Evolutionary conservation across 2,888 invertebrate species (phyloP).

Genomic region (Sinelater perroti): DNA sequence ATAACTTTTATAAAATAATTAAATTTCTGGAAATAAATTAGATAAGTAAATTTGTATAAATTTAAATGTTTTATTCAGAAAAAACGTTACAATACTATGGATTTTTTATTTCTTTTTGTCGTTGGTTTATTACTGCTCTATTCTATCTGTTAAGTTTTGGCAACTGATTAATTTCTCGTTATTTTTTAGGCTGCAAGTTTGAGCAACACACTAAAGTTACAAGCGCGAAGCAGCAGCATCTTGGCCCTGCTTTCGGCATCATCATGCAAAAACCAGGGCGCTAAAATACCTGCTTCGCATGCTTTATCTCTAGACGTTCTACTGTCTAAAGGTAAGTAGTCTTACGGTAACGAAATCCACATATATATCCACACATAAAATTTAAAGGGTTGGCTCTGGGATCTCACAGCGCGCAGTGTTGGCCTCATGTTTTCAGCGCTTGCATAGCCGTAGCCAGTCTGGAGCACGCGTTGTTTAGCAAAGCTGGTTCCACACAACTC

Average conservation of each 20-base stretch:
- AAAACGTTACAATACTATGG: too few species aligned
- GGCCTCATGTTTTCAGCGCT: slow-evolving; percentile 95
- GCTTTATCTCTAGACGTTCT: slow-evolving; percentile 93
- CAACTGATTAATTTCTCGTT: not conserved
- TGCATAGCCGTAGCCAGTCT: slow-evolving; percentile 92
- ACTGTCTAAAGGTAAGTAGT: slow-evolving; percentile 62
- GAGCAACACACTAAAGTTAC: slow-evolving; percentile 87
- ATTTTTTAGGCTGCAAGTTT: slow-evolving; percentile 79
- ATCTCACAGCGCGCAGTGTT: slow-evolving; percentile 91
- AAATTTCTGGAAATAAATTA: too few species aligned
- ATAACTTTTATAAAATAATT: too few species aligned
- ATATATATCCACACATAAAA: slow-evolving; percentile 55
- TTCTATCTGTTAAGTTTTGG: not conserved
- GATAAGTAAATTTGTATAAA: too few species aligned
- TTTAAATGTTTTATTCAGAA: too few species aligned
- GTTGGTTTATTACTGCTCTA: not conserved
- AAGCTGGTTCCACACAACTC: slow-evolving; percentile 75
- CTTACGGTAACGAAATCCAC: not conserved
- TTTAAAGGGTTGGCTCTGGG: slow-evolving; percentile 82
- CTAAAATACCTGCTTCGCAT: slow-evolving; percentile 85
- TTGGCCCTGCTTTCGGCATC: slow-evolving; percentile 86
- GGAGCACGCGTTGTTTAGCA: slow-evolving; percentile 90
- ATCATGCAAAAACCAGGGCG: slow-evolving; percentile 83
- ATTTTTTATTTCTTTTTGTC: slow-evolving; percentile 10
- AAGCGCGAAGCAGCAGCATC: slow-evolving; percentile 90